Base-by-base conservation (phyloP, 2,113 vertebrate genomes). In the Speoplatyrhinus poulsoni region DNA sequence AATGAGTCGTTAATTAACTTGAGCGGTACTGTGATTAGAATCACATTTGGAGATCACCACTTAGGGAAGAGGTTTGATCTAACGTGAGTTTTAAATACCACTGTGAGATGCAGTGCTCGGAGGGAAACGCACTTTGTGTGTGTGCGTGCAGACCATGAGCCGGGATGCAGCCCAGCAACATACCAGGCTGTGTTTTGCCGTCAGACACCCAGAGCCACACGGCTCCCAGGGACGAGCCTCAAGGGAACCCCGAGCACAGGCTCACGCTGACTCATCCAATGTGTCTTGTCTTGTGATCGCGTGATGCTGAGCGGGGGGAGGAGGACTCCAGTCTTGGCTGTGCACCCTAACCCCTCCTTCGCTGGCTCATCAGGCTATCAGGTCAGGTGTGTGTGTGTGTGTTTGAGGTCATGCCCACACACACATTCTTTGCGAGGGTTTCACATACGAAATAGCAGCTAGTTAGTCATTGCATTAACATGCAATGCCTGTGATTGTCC, bases 1-100 rank as follows among this genome's bases (percentile, higher is more conserved):
- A 46, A 0, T n/a, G 46, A 1, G 41, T 49, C 70, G 48, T 63
- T 83, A 81, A 83, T 89, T 85, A 76, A 65, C 62, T 70, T 16
- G 64, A 81, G 60, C 65, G 70, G 68, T 70, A 52, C 62, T 52
- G 76, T 46, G 70, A 72, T 73, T 65, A 72, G 6, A 46, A 62
- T 79, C 70, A 63, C 47, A 79, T 82, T 82, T 80, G 60, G 71
- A 62, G 63, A 70, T 77, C 26, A 32, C 50, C 53, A 61, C 55
- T 78, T 65, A 67, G 69, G 64, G 68, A 69, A 26, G 64, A 79
- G 63, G 13, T 17, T 10, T 13, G 9, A 26, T 60, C 47, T 62
- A 17, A 1, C 9, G 48, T 62, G 57, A 69, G 60, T 47, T 16
- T 67, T 73, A 1, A 50, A 19, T 50, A 56, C 54, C 33, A 19